Percentiles rank a stretch among this genome's conserved stretches.
These are phyloP conservation scores for Drosophila rubida DNA, from an alignment of 2,888 invertebrate species.

Conservation along the genomic window DNA sequence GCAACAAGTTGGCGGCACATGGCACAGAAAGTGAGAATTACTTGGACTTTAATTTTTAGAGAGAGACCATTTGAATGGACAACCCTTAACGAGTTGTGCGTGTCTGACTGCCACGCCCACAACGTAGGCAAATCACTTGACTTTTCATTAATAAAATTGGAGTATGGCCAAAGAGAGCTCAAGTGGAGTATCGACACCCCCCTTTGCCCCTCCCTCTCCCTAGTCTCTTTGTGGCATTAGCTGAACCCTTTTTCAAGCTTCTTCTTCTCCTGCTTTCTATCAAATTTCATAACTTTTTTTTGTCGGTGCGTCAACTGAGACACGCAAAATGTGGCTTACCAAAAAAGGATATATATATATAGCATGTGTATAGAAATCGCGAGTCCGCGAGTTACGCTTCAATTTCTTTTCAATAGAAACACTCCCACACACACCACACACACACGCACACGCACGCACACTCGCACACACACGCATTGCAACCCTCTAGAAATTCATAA, in stretches of 20 bases:
- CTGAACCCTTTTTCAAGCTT: conserved; percentile 51
- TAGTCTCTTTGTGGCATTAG: conserved; percentile 36
- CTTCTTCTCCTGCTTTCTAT: conserved; percentile 29
- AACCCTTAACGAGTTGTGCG: conserved; percentile 65
- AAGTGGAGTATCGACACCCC: conserved; percentile 42
- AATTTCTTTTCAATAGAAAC: conserved; percentile 62
- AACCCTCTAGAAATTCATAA: conserved; percentile 61
- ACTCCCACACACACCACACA: conserved; percentile 6
- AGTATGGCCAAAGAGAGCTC: conserved; percentile 50
- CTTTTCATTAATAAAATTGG: conserved; percentile 78
- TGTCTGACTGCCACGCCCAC: conserved; percentile 63
- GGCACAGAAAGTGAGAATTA: neutral
- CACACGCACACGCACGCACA: conserved; percentile 9
- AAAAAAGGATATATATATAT: conserved; percentile 51
- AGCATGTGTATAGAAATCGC: conserved; percentile 44
- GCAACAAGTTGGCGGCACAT: conserved; percentile 11
- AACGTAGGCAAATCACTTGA: conserved; percentile 69
- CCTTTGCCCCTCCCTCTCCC: neutral
- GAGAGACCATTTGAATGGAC: conserved; percentile 21
- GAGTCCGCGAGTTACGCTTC: conserved; percentile 43
- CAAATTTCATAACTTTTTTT: conserved; percentile 46
- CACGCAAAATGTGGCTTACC: conserved; percentile 74
- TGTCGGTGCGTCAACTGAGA: conserved; percentile 60
- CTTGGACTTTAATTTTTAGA: neutral
- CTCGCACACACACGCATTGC: conserved; percentile 22